A percentile compares a stretch with the other conserved stretches of the same genome.
Evolutionary conservation across 1,140 invertebrate species (phyloP).

Genomic region (Vanessa tameamea): DNA sequence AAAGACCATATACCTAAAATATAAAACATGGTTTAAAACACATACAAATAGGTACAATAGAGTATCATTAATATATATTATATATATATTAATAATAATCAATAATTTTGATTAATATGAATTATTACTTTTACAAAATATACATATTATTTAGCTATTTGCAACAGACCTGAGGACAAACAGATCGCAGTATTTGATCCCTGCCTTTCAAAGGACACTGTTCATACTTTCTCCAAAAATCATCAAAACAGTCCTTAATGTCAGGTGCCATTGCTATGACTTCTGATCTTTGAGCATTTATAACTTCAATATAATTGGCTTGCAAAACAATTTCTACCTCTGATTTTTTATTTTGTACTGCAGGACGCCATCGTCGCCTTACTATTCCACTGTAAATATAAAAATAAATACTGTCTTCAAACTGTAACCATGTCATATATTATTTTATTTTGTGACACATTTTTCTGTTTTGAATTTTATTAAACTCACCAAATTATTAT

Average conservation of each 20-base stretch:
- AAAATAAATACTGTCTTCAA: too few relatives aligned
- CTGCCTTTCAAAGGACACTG: conserved; percentile 85
- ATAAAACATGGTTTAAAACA: conserved; percentile 4
- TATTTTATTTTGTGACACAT: too few relatives aligned
- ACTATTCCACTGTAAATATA: conserved; percentile 86
- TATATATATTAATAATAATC: too few relatives aligned
- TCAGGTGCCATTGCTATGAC: conserved; percentile 85
- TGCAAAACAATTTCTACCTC: conserved; percentile 87
- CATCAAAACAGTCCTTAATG: conserved; percentile 85
- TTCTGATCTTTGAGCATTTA: conserved; percentile 84
- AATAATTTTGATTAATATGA: too few relatives aligned
- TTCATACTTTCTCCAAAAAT: conserved; percentile 88
- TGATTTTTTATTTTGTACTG: conserved; percentile 82
- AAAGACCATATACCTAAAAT: conserved; percentile 91
- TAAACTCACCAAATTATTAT: conserved; percentile 87
- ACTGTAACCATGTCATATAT: too few relatives aligned
- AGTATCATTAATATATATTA: too few relatives aligned
- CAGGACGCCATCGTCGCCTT: conserved; percentile 86
- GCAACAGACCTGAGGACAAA: conserved; percentile 88
- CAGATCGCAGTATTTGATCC: conserved; percentile 89
- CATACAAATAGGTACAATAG: too few relatives aligned
- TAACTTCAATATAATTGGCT: conserved; percentile 88
- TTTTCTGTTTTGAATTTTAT: background rate
- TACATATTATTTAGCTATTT: background rate
- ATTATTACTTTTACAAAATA: too few relatives aligned